Evolutionary conservation across 2,888 invertebrate genomes (phyloP).

Genomic region (Harmothoe impar): DNA sequence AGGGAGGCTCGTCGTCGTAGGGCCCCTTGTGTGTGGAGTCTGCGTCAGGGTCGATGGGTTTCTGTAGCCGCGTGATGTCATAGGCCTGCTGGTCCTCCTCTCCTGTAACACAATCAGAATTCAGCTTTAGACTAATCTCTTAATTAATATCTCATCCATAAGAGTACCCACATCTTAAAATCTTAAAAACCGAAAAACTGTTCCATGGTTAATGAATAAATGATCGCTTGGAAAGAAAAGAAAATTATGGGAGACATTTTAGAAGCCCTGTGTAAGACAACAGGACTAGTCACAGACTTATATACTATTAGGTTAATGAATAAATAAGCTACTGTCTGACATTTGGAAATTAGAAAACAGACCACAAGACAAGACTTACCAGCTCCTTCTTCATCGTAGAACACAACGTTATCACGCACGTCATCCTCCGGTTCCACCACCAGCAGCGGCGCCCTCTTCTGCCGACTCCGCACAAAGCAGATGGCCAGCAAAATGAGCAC

Average conservation of each 20-base stretch:
- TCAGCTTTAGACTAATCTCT: too few relatives aligned
- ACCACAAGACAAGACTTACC: constrained; percentile 86
- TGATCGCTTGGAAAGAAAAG: background rate
- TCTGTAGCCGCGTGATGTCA: constrained; percentile 98
- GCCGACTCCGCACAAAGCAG: constrained; percentile 83
- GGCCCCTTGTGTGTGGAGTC: constrained; percentile 22
- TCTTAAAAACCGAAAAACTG: too few relatives aligned
- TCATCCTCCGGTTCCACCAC: constrained; percentile 99
- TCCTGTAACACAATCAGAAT: constrained; percentile 71
- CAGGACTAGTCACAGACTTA: background rate
- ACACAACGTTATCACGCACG: constrained; percentile 98
- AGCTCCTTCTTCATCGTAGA: constrained; percentile 99
- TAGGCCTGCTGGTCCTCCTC: constrained; percentile 99
- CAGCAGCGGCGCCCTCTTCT: constrained; percentile 94
- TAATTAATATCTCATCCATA: too few relatives aligned
- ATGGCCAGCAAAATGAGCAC: constrained; percentile 67
- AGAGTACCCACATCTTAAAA: too few relatives aligned
- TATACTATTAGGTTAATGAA: background rate
- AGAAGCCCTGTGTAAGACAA: background rate
- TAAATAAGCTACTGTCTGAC: too few relatives aligned
- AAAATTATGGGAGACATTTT: background rate
- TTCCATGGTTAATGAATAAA: background rate
- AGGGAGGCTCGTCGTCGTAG: constrained; percentile 29
- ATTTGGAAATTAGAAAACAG: background rate
- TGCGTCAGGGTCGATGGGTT: constrained; percentile 89